Evolutionary conservation across 2,797 vertebrate genomes (phyloP).

Genomic region (Sandelia bainsii): DNA sequence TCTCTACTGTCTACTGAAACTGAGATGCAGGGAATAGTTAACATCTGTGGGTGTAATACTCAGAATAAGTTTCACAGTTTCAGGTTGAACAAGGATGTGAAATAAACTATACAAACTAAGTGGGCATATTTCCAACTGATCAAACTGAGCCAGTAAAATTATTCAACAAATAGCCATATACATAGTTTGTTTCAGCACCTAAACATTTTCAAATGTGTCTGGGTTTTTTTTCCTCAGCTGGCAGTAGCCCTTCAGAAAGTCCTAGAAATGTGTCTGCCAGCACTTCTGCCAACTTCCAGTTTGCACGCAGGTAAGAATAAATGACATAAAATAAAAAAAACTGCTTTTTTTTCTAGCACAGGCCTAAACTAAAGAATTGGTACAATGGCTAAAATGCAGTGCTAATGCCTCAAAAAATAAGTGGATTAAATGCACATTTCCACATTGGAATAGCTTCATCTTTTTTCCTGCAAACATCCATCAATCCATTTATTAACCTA

Average conservation of each 20-base stretch:
- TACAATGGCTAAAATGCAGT: neutral
- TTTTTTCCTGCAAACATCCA: too few species aligned
- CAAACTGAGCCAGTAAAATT: neutral
- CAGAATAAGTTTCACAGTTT: slow-evolving; percentile 10
- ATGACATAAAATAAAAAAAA: too few species aligned
- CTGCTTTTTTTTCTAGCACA: neutral
- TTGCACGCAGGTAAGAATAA: slow-evolving; percentile 89
- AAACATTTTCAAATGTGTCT: slow-evolving; percentile 1
- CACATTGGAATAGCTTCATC: neutral
- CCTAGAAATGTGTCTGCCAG: slow-evolving; percentile 91
- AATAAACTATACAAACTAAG: neutral
- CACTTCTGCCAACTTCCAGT: slow-evolving; percentile 90
- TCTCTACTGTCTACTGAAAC: slow-evolving; percentile 26
- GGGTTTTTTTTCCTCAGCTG: slow-evolving; percentile 75
- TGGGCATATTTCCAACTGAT: neutral
- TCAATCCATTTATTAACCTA: too few species aligned
- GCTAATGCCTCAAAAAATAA: neutral
- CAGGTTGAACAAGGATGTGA: slow-evolving; percentile 7
- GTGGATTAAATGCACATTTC: neutral
- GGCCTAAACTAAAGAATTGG: neutral
- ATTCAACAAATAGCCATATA: neutral
- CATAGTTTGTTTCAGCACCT: neutral
- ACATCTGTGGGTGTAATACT: neutral
- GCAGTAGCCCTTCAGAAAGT: slow-evolving; percentile 93
- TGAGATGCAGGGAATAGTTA: neutral